phyloP scores from a whole-genome alignment of 2,888 invertebrate genomes.

The Sesia apiformis region DNA sequence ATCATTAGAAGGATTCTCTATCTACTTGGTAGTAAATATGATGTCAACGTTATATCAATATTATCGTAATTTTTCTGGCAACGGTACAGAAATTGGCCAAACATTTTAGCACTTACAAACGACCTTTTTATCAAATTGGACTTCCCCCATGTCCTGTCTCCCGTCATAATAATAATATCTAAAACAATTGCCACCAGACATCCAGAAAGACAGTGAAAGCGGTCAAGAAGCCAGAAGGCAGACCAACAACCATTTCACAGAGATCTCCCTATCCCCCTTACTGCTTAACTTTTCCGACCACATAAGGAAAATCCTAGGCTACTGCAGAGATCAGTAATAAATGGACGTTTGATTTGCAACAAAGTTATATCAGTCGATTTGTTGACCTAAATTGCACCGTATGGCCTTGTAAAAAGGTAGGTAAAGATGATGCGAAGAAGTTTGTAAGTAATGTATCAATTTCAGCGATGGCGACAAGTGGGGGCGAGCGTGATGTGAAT shows the following conservation, averaged over 20 bases:
- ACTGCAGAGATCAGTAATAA: constrained; percentile 25
- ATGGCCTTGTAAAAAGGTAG: constrained; percentile 16
- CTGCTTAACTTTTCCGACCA: not conserved
- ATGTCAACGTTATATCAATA: too few relatives aligned
- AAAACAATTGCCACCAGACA: constrained; percentile 61
- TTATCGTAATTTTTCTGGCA: too few relatives aligned
- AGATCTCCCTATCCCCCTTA: constrained; percentile 9
- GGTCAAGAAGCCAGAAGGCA: constrained; percentile 37
- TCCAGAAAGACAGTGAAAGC: constrained; percentile 42
- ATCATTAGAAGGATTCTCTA: too few relatives aligned
- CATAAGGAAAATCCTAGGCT: not conserved
- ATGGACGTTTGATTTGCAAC: constrained; percentile 20
- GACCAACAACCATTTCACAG: constrained; percentile 18
- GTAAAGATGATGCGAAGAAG: constrained; percentile 10
- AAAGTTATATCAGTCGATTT: constrained; percentile 4
- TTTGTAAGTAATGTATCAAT: constrained; percentile 56
- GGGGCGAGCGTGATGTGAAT: constrained; percentile 60
- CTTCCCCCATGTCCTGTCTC: constrained; percentile 26
- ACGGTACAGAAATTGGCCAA: not conserved
- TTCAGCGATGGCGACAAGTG: constrained; percentile 64
- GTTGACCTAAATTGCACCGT: constrained; percentile 22
- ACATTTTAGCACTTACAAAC: constrained; percentile 10
- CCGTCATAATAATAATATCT: constrained; percentile 49
- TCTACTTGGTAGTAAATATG: too few relatives aligned
- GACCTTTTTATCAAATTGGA: constrained; percentile 27